Evolutionary conservation across 2,797 vertebrate species (phyloP).

Genomic region (Pogonophryne albipinna): DNA sequence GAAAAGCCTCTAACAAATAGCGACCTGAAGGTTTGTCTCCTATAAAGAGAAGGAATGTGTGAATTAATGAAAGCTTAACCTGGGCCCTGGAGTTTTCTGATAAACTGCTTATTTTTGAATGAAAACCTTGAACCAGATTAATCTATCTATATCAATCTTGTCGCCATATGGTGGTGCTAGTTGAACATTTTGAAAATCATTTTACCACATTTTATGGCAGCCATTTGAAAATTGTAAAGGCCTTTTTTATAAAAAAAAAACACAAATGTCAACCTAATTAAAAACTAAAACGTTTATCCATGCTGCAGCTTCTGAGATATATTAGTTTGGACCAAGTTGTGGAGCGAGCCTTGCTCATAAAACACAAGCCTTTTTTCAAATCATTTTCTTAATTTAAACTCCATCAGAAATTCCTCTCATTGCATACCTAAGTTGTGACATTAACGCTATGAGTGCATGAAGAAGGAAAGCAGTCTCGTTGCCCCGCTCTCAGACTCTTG

Average conservation of each 20-base stretch:
- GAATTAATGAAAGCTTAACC: not conserved
- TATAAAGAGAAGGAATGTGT: not conserved
- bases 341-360: not conserved
- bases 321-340: not conserved
- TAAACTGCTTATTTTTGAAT: not conserved
- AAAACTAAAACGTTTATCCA: not conserved
- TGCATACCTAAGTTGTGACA: not conserved
- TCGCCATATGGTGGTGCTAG: not conserved
- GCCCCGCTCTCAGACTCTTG: too few species aligned
- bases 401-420: not conserved
- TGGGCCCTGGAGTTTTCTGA: not conserved
- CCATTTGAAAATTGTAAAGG: not conserved
- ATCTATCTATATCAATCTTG: not conserved
- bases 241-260: not conserved
- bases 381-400: not conserved
- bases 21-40: slow-evolving; percentile 89
- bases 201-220: not conserved
- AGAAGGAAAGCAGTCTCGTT: not conserved
- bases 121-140: not conserved
- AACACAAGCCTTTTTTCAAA: not conserved
- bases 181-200: not conserved
- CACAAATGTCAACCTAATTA: not conserved
- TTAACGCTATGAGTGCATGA: not conserved
- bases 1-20: slow-evolving; percentile 89
- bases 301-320: not conserved